Evolutionary conservation across 2,888 invertebrate species (phyloP), one percentile per base, ranked within the genome.

Genomic region (Cryptosula pallasiana): DNA sequence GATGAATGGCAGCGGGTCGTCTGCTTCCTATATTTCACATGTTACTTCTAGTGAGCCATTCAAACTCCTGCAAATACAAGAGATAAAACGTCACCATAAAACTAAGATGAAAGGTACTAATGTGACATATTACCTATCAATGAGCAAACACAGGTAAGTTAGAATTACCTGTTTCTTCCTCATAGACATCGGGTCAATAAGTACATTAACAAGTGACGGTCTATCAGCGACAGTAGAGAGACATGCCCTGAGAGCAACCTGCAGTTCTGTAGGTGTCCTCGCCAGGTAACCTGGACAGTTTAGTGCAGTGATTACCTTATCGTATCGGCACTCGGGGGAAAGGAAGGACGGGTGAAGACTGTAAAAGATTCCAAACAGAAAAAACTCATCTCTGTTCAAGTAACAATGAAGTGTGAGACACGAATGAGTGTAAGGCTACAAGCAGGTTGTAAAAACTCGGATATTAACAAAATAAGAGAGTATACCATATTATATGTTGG

Each of bases 11-110:
- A n/a, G n/a, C n/a, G n/a, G n/a, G n/a, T n/a, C n/a, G n/a, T n/a
- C n/a, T n/a, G n/a, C n/a, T n/a, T n/a, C n/a, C n/a, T n/a, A 45
- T 45, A 57, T 57, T 9, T 77, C 69, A 79, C 74, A 80, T 70
- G 71, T 95, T 95, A 3, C 95, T 94, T 86, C 94, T 92, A 0
- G 95, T 95, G 2, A 95, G 87, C 95, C 95, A 95, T 81, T 89
- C 91, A 84, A 94, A 95, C 25, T 91, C 89, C 78, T 78, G 76
- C 25, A 57, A 57, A 20, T 13, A 13, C 57, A 57, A 1, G 20
- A 35, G 9, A 63, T 45, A 45, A 45, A 13, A 45, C 45, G 20
- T 45, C 9, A 13, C 9, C 45, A 45, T 45, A 45, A 45, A 45
- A 45, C 45, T 20, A 45, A 20, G 45, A 9, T 13, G 20, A 45